Conservation (phyloP, 1,140 invertebrate genomes). For the Drosophila bocki region DNA sequence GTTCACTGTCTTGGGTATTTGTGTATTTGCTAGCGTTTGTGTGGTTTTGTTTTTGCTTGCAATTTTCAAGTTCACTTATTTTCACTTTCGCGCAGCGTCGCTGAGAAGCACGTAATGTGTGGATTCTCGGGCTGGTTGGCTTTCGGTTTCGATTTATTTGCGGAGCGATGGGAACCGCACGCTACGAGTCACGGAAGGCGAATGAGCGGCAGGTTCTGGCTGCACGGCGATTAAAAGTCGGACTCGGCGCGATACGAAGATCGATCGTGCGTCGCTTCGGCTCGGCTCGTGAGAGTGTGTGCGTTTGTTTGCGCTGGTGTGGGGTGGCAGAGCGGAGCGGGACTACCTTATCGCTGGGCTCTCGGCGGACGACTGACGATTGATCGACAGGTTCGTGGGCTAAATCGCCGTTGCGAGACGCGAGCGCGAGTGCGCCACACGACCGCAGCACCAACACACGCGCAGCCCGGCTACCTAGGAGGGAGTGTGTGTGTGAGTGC, state of each 20-base stretch:
- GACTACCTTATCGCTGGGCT: slow-evolving; percentile 80
- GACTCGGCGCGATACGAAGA: slow-evolving; percentile 51
- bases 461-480: slow-evolving; percentile 13
- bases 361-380: slow-evolving; percentile 82
- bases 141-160: slow-evolving; percentile 29
- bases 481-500: background rate
- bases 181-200: slow-evolving; percentile 69
- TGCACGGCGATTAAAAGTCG: slow-evolving; percentile 75
- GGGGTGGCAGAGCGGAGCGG: slow-evolving; percentile 30
- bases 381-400: slow-evolving; percentile 85
- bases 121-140: slow-evolving; percentile 25
- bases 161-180: slow-evolving; percentile 61
- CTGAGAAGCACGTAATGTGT: slow-evolving; percentile 59
- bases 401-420: slow-evolving; percentile 79
- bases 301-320: slow-evolving; percentile 7
- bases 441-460: slow-evolving; percentile 51
- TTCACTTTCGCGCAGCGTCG: slow-evolving; percentile 69
- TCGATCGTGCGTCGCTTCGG: slow-evolving; percentile 37
- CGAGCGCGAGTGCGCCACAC: slow-evolving; percentile 77
- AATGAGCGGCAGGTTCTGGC: slow-evolving; percentile 74
- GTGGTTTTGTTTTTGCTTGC: slow-evolving; percentile 14
- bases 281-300: slow-evolving; percentile 14
- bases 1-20: slow-evolving; percentile 27
- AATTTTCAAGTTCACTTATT: slow-evolving; percentile 56
- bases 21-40: slow-evolving; percentile 9